Evolutionary conservation across 2,888 invertebrate species (phyloP).

Genomic region (Epistrophe grossulariae): DNA sequence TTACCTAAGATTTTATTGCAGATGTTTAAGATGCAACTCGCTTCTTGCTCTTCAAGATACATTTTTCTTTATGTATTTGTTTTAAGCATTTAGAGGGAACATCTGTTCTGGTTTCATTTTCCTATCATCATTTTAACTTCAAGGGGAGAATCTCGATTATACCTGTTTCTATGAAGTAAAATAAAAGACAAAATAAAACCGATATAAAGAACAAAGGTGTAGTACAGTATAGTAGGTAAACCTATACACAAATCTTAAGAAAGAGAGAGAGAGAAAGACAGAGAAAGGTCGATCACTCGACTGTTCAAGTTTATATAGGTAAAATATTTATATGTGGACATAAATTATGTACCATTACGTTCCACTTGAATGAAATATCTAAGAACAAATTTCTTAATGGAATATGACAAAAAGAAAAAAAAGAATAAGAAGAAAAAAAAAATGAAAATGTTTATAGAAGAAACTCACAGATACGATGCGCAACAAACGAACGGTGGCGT

Average conservation of each 20-base stretch:
- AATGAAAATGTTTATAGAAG: conserved; percentile 4
- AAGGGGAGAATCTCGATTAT: conserved; percentile 32
- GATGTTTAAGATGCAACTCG: conserved; percentile 7
- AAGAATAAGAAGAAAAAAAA: neutral
- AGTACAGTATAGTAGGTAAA: neutral
- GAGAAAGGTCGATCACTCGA: conserved; percentile 64
- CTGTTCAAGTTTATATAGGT: neutral
- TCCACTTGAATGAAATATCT: conserved; percentile 61
- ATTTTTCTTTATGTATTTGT: conserved; percentile 34
- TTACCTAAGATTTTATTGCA: conserved; percentile 16
- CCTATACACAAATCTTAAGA: neutral
- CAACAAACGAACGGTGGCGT: conserved; percentile 23
- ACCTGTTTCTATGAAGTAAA: conserved; percentile 59
- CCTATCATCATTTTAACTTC: conserved; percentile 7
- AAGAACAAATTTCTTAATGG: conserved; percentile 56
- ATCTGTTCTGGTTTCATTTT: conserved; percentile 49
- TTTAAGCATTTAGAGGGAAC: conserved; percentile 47
- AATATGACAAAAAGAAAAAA: neutral
- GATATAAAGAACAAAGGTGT: conserved; percentile 18
- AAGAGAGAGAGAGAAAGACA: too few relatives aligned
- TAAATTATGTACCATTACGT: conserved; percentile 25
- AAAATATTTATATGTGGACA: neutral
- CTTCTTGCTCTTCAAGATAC: neutral
- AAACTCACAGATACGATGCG: too few relatives aligned
- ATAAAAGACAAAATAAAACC: conserved; percentile 6